Evolutionary conservation across 23 tunicate species (phyloP).

Genomic region (Botrylloides violaceus): DNA sequence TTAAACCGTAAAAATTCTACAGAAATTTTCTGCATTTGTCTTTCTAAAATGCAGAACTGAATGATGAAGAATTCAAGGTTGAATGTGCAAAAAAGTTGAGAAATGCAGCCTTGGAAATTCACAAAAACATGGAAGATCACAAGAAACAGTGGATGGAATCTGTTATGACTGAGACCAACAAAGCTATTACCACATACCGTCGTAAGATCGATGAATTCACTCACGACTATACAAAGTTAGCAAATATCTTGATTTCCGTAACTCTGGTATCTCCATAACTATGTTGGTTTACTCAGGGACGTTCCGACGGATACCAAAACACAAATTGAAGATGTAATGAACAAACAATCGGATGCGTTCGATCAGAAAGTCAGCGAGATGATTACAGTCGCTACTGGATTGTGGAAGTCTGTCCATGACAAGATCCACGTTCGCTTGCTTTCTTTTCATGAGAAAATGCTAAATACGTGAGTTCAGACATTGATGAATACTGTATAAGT

Average conservation of each 20-base stretch:
- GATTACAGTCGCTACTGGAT: background rate
- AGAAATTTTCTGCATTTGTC: too few species aligned
- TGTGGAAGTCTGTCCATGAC: background rate
- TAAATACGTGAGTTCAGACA: background rate
- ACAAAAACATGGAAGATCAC: background rate
- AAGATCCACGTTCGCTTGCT: background rate
- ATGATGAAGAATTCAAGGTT: background rate
- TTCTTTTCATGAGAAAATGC: background rate
- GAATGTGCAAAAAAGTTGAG: background rate
- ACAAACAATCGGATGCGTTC: background rate
- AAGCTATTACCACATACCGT: background rate
- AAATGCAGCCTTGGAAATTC: background rate
- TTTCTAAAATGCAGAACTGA: background rate
- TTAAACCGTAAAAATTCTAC: background rate
- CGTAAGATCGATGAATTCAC: background rate
- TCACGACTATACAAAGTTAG: background rate
- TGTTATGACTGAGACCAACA: background rate
- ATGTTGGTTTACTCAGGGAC: background rate
- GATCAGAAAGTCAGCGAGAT: background rate
- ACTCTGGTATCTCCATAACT: too few species aligned
- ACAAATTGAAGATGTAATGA: background rate
- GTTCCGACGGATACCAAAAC: background rate
- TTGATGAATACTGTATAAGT: background rate
- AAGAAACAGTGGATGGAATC: background rate
- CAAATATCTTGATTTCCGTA: too few species aligned